These are phyloP conservation scores for Tribolium freemani DNA, from an alignment of 2,888 invertebrate species.

Conservation along the genomic window DNA sequence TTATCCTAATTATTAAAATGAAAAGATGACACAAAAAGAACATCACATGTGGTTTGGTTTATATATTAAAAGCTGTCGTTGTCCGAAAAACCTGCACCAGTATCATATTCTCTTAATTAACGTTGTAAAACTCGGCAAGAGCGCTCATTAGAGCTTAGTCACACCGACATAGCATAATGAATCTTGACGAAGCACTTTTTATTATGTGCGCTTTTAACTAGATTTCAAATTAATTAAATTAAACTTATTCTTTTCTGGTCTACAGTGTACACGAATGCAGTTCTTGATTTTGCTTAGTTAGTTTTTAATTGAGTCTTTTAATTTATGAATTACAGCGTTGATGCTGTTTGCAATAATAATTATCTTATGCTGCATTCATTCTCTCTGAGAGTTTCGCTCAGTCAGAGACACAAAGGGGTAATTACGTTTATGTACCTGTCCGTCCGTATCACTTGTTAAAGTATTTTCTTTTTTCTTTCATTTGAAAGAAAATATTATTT, in stretches of 20 bases:
- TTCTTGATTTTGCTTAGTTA: constrained; percentile 13
- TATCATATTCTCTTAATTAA: constrained; percentile 68
- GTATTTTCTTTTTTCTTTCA: background rate
- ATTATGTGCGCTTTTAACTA: constrained; percentile 65
- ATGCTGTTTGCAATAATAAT: constrained; percentile 3
- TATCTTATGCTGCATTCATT: background rate
- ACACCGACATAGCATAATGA: constrained; percentile 67
- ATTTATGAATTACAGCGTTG: constrained; percentile 54
- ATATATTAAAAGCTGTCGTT: constrained; percentile 60
- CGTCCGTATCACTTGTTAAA: background rate
- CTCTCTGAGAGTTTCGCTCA: background rate
- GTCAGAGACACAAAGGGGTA: background rate
- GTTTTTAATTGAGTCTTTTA: constrained; percentile 58
- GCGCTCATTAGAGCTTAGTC: constrained; percentile 67
- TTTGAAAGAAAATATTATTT: background rate
- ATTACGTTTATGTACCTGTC: background rate
- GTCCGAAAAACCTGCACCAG: constrained; percentile 62
- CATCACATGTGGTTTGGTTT: constrained; percentile 58
- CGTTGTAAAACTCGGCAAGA: constrained; percentile 66
- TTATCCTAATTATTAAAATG: constrained; percentile 36
- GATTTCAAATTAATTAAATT: constrained; percentile 67
- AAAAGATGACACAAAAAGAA: constrained; percentile 42
- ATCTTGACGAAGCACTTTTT: constrained; percentile 67
- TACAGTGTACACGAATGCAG: constrained; percentile 32
- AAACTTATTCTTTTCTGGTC: constrained; percentile 62